Base-by-base conservation (phyloP, 2,888 invertebrate genomes). In the Yponomeuta malinellus region DNA sequence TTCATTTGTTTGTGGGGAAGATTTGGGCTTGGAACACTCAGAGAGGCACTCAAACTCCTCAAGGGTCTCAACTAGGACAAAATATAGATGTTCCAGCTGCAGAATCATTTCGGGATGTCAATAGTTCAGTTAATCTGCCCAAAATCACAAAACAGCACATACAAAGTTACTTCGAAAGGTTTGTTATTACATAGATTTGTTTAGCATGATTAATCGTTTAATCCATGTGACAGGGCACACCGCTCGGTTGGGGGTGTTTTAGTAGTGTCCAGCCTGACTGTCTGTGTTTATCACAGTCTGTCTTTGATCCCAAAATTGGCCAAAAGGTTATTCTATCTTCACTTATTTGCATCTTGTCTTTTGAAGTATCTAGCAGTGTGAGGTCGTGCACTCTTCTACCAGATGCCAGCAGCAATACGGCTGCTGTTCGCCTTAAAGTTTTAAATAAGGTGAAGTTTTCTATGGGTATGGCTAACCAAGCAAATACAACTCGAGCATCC, bases 401-500 rank as follows among this genome's bases (percentile, higher is more conserved):
- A 63, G 63, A 71, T 33, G 68, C 59, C 43, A 71, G 37, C 9
- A 71, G 63, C 12, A 71, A 59, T n/a, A 71, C 2, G 8, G 64
- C 33, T 48, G 71, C 71, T 43, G 67, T 66, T 48, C 52, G n/a
- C 10, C 71, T 48, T 12, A 67, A 65, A n/a, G 52, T 31, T 37
- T 71, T 63, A 52, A 68, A 71, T 15, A 71, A 52, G n/a, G 31
- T 59, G 52, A 68, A 33, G 10, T 59, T 68, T 9, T 52, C n/a
- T 29, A 31, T 33, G 65, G 66, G n/a, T 15, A 43, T 33, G 5
- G 33, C 15, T 31, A 67, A n/a, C 59, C 66, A 71, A 12, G 68
- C 10, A 33, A 73, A 65, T 1, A 74, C 59, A 15, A 72, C 48
- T 23, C 72, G 71, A 10, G 74, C 72, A 70, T 75, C 73, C 74